These are phyloP conservation scores for Drosophila ficusphila DNA, from an alignment of 1,140 invertebrate genomes.

Conservation along the genomic window DNA sequence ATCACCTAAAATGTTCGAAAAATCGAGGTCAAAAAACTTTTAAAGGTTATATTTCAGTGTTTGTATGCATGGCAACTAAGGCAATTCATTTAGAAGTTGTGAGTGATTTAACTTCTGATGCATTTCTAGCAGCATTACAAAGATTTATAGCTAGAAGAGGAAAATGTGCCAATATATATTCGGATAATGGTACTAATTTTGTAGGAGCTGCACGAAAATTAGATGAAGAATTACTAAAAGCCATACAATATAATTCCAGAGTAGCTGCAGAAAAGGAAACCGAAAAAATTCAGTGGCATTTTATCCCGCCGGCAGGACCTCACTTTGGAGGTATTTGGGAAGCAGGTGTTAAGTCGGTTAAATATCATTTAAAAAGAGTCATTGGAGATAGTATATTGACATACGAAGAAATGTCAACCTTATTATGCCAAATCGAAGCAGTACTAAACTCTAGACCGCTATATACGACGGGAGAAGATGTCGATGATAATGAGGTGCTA, in stretches of 20 bases:
- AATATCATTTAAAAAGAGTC: constrained; percentile 4
- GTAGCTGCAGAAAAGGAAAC: neutral
- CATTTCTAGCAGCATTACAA: neutral
- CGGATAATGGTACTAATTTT: constrained; percentile 1
- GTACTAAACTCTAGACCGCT: neutral
- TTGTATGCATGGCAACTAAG: no score
- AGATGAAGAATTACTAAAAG: neutral
- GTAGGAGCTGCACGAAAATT: neutral
- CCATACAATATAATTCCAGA: neutral
- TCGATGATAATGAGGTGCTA: neutral
- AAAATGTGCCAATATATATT: neutral
- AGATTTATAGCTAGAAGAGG: neutral
- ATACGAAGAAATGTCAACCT: neutral
- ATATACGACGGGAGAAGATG: neutral
- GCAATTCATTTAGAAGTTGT: no score
- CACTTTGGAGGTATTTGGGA: constrained; percentile 1
- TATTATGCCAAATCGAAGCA: neutral
- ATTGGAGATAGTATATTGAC: neutral
- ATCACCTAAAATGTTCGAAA: no score
- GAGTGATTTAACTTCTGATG: no score
- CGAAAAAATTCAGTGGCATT: constrained; percentile 1
- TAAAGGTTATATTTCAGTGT: no score
- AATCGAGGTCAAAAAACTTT: no score
- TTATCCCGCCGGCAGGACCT: neutral
- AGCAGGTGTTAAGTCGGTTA: constrained; percentile 12